Base-by-base conservation (phyloP, 2,113 vertebrate species). In the Tragelaphus scriptus region DNA sequence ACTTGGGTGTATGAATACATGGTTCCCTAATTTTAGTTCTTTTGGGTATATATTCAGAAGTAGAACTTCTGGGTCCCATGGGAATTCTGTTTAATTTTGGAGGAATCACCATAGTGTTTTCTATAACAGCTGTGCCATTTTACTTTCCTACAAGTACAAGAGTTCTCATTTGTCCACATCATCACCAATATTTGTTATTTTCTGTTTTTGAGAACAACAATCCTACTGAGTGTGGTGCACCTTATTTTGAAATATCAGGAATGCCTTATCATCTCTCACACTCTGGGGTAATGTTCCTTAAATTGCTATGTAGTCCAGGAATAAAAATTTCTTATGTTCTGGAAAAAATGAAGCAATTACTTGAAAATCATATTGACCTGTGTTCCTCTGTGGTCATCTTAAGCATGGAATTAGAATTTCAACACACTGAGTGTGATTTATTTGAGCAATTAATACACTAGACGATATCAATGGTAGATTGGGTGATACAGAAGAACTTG, bases 291-390 rank as follows among this genome's bases (percentile, higher is more conserved):
- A 44, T 91, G 25, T 85, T 88, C 25, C 92, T 47, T 93, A 86
- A 90, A 85, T 25, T 59, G 75, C 17, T 59, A 36, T 92, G 21
- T 59, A 63, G 75, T 81, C 28, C 25, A 87, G 81, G 53, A 92
- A 90, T 14, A 96, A 96, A 61, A 36, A 65, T 65, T 53, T 75
- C 51, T 87, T 80, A 86, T 1, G 77, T 88, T 95, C 36, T 91
- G n/a, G 68, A 82, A 92, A 91, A 90, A 84, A 84, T 17, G 49
- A 97, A 91, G 25, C 85, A 86, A 90, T 47, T 87, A 79, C 84
- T 58, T 53, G 25, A 91, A 49, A 49, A 88, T 59, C 28, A 10
- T 79, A 93, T 96, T 44, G 26, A 16, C 12, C 30, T 82, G 16
- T 40, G 82, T 93, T 93, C 61, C 11, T 85, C 84, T 86, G 28